Evolutionary conservation across 1,140 invertebrate genomes (phyloP).

Genomic region (Drosophila bocki): DNA sequence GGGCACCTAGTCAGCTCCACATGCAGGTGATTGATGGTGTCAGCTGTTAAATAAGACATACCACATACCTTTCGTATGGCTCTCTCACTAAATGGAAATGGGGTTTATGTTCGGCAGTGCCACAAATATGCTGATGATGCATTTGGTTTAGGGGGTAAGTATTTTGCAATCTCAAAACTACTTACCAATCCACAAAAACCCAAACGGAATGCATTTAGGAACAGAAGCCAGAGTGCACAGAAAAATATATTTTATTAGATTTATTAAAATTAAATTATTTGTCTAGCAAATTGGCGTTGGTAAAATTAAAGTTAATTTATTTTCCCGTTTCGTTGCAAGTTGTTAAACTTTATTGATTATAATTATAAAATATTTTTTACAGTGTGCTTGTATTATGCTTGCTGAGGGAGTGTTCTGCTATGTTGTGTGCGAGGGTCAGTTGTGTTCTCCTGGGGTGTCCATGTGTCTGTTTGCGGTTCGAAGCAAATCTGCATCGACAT

Average conservation of each 20-base stretch:
- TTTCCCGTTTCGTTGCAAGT: too few species aligned
- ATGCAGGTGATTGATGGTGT: conserved; percentile 37
- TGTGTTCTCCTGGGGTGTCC: conserved; percentile 10
- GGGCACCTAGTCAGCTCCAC: conserved; percentile 16
- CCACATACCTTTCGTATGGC: background rate
- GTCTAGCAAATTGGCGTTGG: too few species aligned
- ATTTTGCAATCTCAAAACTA: conserved; percentile 25
- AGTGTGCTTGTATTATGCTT: background rate
- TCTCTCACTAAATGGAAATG: background rate
- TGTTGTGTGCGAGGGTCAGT: background rate
- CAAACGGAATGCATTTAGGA: conserved; percentile 19
- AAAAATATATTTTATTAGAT: background rate
- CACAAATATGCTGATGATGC: conserved; percentile 41
- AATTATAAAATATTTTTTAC: background rate
- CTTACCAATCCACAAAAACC: conserved; percentile 27
- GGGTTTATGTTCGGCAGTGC: conserved; percentile 1
- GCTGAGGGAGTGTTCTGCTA: background rate
- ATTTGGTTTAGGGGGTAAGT: conserved; percentile 11
- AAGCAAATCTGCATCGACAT: conserved; percentile 20
- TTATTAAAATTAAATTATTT: too few species aligned
- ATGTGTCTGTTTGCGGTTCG: conserved; percentile 18
- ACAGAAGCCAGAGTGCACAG: background rate
- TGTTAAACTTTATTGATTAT: too few species aligned
- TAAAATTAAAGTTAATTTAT: background rate
- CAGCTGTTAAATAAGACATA: conserved; percentile 25